These are phyloP conservation scores for Dreissena polymorpha DNA, from an alignment of 1,140 invertebrate species.

Conservation along the genomic window DNA sequence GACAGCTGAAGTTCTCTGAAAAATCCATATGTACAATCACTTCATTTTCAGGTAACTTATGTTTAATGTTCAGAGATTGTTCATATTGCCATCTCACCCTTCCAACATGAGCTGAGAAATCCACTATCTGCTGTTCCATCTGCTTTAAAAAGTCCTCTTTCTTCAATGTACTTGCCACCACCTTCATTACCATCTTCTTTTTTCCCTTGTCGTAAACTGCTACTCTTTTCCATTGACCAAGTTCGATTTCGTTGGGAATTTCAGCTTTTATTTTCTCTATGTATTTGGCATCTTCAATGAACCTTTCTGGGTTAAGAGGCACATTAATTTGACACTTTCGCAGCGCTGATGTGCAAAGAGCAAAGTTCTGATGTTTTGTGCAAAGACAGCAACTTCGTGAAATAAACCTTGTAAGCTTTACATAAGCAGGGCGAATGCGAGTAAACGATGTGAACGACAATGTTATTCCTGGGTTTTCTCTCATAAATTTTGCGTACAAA, in stretches of 20 bases:
- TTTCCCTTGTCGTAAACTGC: slow-evolving; percentile 32
- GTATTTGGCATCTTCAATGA: slow-evolving; percentile 7
- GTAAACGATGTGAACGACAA: slow-evolving; percentile 50
- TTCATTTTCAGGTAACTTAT: slow-evolving; percentile 51
- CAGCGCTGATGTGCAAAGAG: slow-evolving; percentile 32
- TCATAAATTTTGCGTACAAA: slow-evolving; percentile 48
- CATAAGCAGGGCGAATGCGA: slow-evolving; percentile 44
- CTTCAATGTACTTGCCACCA: slow-evolving; percentile 4
- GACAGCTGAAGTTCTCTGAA: slow-evolving; percentile 58
- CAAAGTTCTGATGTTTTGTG: slow-evolving; percentile 60
- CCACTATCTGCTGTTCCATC: slow-evolving; percentile 8
- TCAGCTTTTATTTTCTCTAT: neutral
- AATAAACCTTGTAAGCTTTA: slow-evolving; percentile 39
- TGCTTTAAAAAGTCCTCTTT: slow-evolving; percentile 39
- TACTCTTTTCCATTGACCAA: slow-evolving; percentile 43
- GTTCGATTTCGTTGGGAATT: neutral
- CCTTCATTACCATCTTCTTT: slow-evolving; percentile 36
- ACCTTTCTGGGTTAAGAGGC: slow-evolving; percentile 46
- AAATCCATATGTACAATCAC: slow-evolving; percentile 61
- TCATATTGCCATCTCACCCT: slow-evolving; percentile 43
- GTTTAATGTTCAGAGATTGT: slow-evolving; percentile 48
- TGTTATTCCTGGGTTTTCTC: slow-evolving; percentile 48
- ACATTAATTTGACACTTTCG: slow-evolving; percentile 21
- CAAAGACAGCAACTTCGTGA: slow-evolving; percentile 53
- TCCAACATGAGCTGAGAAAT: no score